Percentiles rank a stretch among this genome's conserved stretches.
These are phyloP conservation scores for Gerris buenoi DNA, from an alignment of 1,140 invertebrate genomes.

Conservation along the genomic window DNA sequence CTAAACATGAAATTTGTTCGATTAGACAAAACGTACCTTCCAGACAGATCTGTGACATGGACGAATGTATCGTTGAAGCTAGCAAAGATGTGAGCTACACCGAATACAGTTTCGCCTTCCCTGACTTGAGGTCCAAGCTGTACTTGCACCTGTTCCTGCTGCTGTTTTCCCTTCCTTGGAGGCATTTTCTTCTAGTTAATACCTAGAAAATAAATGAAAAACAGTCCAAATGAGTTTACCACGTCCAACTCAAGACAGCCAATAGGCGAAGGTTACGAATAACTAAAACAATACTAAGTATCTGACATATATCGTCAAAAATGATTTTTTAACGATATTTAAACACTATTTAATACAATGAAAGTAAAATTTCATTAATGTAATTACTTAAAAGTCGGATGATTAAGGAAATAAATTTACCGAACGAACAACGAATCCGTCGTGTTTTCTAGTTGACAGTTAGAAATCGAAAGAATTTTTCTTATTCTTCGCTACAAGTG, in stretches of 20 bases:
- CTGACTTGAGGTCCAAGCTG: slow-evolving; percentile 91
- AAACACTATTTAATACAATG: neutral
- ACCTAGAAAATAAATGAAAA: slow-evolving; percentile 1
- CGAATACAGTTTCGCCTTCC: slow-evolving; percentile 95
- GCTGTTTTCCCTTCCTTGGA: slow-evolving; percentile 90
- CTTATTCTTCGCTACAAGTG: no score
- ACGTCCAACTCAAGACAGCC: no score
- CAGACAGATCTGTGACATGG: slow-evolving; percentile 97
- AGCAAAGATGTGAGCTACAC: slow-evolving; percentile 98
- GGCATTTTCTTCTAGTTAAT: slow-evolving; percentile 53
- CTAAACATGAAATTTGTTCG: no score
- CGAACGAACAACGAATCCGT: neutral
- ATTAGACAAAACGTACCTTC: slow-evolving; percentile 51
- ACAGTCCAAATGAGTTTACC: neutral
- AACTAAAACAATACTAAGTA: neutral
- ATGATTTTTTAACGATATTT: neutral
- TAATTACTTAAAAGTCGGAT: neutral
- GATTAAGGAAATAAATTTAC: neutral
- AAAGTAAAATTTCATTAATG: neutral
- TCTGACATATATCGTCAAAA: neutral
- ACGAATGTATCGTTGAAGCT: slow-evolving; percentile 99
- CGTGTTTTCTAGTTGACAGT: neutral
- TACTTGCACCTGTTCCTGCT: slow-evolving; percentile 92
- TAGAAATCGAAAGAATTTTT: neutral
- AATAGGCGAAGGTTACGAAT: neutral